Conservation (phyloP, 2,797 vertebrate species). For the Alca torda region DNA sequence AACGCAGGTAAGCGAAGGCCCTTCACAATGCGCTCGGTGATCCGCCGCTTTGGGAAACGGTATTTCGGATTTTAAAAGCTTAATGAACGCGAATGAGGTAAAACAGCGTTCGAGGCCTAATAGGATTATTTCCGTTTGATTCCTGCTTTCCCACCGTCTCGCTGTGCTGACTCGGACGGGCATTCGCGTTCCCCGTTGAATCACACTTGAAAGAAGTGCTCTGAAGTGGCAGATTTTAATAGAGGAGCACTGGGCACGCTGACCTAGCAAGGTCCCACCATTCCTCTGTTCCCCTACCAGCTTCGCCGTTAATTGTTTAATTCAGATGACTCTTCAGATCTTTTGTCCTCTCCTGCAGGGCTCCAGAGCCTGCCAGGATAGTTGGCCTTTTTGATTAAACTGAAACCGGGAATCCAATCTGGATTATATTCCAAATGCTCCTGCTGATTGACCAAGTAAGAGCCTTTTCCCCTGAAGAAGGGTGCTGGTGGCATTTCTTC, state of each 20-base stretch:
- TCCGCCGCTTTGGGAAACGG: fast-evolving
- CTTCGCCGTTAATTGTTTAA: background rate
- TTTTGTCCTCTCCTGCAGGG: background rate
- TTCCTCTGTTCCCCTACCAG: background rate
- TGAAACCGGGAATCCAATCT: background rate
- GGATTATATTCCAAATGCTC: fast-evolving
- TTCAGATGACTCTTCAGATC: background rate
- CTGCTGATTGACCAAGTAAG: background rate
- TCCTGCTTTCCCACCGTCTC: background rate
- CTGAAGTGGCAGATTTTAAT: background rate
- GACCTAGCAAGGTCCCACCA: background rate
- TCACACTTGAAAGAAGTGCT: background rate
- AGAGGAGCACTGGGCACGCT: background rate
- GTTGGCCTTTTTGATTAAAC: background rate
- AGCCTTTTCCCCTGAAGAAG: background rate
- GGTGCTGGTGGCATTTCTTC: background rate
- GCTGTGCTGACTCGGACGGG: background rate
- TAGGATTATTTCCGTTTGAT: background rate
- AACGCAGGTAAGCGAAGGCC: fast-evolving
- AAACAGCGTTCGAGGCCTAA: fast-evolving
- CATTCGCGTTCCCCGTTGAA: fast-evolving
- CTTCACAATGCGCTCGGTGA: fast-evolving
- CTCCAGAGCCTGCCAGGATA: fast-evolving
- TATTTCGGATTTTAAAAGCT: background rate
- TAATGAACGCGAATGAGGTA: fast-evolving